A percentile compares a stretch with the other conserved stretches of the same genome.
phyloP scores from a whole-genome alignment of 2,888 invertebrate genomes.

The Aphrophora alni region DNA sequence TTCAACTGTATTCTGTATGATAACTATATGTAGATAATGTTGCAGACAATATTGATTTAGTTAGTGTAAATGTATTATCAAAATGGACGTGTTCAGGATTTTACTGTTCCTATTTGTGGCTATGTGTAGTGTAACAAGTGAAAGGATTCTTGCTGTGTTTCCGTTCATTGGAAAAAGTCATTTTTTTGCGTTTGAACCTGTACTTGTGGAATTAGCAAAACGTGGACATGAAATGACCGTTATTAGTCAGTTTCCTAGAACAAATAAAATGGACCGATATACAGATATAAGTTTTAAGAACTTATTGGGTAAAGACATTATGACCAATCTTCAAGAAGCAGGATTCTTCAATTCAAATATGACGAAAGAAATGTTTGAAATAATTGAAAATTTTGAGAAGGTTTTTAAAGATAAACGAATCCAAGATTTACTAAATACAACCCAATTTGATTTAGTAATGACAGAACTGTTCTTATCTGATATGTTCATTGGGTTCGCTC shows the following conservation, averaged over 20 bases:
- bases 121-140: neutral
- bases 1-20: too few relatives aligned
- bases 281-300: neutral
- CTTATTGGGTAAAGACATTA: too few relatives aligned
- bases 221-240: conserved; percentile 73
- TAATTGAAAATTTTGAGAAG: neutral
- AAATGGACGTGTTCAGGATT: too few relatives aligned
- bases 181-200: conserved; percentile 67
- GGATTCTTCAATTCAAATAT: neutral
- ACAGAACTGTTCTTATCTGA: neutral
- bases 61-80: too few relatives aligned
- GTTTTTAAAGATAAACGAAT: neutral
- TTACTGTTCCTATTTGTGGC: too few relatives aligned
- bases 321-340: too few relatives aligned
- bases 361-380: neutral
- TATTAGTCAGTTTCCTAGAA: conserved; percentile 66
- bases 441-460: neutral
- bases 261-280: neutral
- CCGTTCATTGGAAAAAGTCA: conserved; percentile 74
- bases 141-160: conserved; percentile 66
- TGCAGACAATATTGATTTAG: too few relatives aligned
- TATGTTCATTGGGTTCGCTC: neutral
- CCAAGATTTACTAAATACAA: neutral
- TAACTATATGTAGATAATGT: too few relatives aligned
- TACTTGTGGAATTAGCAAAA: conserved; percentile 64